Percentiles rank a stretch among this genome's conserved stretches.
Conservation (phyloP, 2,888 invertebrate genomes). For the Nezara viridula region DNA sequence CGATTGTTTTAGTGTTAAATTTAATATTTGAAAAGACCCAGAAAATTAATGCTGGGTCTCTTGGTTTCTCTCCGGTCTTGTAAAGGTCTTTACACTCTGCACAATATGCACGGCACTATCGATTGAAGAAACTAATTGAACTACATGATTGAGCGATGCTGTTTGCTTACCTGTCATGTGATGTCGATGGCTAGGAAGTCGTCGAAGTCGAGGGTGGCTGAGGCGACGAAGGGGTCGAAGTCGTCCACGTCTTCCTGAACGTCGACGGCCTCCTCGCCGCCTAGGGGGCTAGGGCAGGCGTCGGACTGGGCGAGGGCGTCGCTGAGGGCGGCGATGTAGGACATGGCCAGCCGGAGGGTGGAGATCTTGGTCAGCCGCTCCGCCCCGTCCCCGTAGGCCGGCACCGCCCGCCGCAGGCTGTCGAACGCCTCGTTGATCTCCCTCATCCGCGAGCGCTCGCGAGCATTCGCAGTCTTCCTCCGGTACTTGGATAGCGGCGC, state of each 20-base stretch:
- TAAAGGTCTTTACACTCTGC: no score
- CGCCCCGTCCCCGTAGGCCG: slow-evolving; percentile 76
- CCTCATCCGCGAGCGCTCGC: slow-evolving; percentile 88
- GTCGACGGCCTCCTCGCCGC: not conserved
- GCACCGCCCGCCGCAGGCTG: slow-evolving; percentile 82
- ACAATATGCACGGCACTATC: no score
- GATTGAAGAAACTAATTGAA: no score
- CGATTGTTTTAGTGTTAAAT: no score
- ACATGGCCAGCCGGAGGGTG: slow-evolving; percentile 87
- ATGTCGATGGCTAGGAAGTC: slow-evolving; percentile 62
- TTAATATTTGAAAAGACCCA: no score
- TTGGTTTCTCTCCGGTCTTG: no score
- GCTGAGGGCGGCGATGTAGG: slow-evolving; percentile 84
- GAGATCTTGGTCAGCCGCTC: slow-evolving; percentile 92
- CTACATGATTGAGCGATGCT: no score
- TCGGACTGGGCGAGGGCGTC: slow-evolving; percentile 73
- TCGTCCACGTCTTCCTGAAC: slow-evolving; percentile 43
- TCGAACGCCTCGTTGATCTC: slow-evolving; percentile 93
- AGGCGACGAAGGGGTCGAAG: slow-evolving; percentile 61
- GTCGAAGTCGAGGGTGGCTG: slow-evolving; percentile 60
- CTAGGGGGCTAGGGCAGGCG: not conserved
- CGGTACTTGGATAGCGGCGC: slow-evolving; percentile 89
- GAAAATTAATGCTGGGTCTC: no score
- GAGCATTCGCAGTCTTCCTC: slow-evolving; percentile 89
- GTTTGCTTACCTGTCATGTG: slow-evolving; percentile 56